Conservation (phyloP, 2,113 vertebrate genomes). For the Nipponia nippon region DNA sequence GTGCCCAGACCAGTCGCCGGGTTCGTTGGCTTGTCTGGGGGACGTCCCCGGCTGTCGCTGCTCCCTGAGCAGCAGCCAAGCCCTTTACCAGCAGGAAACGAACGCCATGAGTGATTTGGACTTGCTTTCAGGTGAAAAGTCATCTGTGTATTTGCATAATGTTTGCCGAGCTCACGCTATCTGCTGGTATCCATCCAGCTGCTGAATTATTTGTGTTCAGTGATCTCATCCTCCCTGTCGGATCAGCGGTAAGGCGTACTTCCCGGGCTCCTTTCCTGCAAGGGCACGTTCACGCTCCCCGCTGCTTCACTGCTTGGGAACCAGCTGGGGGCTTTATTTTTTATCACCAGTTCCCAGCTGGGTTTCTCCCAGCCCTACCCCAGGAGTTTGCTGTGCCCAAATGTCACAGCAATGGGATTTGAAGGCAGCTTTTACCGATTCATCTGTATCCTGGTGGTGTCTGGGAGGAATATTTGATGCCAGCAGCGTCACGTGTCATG, state of each 20-base stretch:
- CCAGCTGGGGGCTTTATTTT: background rate
- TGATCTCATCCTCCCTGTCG: background rate
- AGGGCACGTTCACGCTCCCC: rapidly evolving
- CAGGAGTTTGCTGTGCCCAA: background rate
- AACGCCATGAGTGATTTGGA: rapidly evolving
- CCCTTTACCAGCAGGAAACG: background rate
- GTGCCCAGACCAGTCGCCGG: rapidly evolving
- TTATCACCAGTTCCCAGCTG: background rate
- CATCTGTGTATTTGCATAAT: rapidly evolving
- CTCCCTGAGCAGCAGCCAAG: background rate
- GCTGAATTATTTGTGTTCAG: background rate
- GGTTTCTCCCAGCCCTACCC: background rate
- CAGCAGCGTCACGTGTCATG: rapidly evolving
- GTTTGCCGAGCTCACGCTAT: background rate
- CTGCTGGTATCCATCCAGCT: background rate
- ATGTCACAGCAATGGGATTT: rapidly evolving
- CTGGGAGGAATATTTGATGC: background rate
- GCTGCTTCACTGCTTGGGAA: background rate
- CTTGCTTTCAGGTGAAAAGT: background rate
- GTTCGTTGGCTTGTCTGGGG: background rate
- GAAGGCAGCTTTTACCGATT: background rate
- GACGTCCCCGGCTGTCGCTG: rapidly evolving
- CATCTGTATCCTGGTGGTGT: rapidly evolving
- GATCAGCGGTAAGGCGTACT: background rate
- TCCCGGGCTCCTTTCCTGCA: background rate